Percentiles rank a stretch among this genome's conserved stretches.
Conservation (phyloP, 2,888 invertebrate species). For the Stenodema calcarata region DNA sequence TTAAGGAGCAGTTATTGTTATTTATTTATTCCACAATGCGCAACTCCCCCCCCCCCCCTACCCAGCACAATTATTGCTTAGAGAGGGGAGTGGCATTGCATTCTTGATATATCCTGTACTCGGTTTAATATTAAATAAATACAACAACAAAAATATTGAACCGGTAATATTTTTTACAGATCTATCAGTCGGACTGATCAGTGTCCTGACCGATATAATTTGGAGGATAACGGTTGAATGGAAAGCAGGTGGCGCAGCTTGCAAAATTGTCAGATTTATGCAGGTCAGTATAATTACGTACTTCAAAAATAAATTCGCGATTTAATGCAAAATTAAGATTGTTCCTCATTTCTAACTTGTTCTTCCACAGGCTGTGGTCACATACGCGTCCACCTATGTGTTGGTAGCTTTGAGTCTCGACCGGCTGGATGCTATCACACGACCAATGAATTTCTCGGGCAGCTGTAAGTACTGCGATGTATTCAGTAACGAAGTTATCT, state of each 20-base stretch:
- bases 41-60: too few relatives aligned
- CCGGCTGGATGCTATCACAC: conserved; percentile 90
- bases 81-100: too few relatives aligned
- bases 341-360: not conserved
- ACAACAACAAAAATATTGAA: too few relatives aligned
- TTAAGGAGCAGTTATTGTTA: too few relatives aligned
- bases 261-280: conserved; percentile 84
- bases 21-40: too few relatives aligned
- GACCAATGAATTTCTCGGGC: conserved; percentile 94
- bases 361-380: conserved; percentile 75
- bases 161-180: conserved; percentile 67
- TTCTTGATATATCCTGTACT: too few relatives aligned
- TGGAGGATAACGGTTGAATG: conserved; percentile 89
- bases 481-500: not conserved
- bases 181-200: conserved; percentile 84
- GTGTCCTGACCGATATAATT: conserved; percentile 86
- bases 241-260: conserved; percentile 87
- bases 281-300: conserved; percentile 66
- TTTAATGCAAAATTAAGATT: not conserved
- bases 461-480: conserved; percentile 77
- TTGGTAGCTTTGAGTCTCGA: conserved; percentile 91
- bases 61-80: too few relatives aligned
- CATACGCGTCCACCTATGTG: conserved; percentile 91
- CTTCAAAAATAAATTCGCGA: not conserved
- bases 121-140: too few relatives aligned